Evolutionary conservation across 2,113 vertebrate species (phyloP).

Genomic region (Hypanus sabinus): DNA sequence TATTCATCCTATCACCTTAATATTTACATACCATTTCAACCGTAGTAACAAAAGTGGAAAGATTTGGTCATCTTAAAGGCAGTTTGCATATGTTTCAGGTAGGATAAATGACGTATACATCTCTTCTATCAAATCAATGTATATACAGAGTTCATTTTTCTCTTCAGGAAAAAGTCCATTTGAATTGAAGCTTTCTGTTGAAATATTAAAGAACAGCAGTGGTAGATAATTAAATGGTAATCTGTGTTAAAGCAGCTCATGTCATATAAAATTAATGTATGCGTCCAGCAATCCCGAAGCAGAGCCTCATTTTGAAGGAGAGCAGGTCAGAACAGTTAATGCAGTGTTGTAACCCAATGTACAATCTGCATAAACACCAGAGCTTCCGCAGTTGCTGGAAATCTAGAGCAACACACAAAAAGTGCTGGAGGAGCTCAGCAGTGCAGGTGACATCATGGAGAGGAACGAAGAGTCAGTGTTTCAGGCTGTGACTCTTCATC

Average conservation of each 20-base stretch:
- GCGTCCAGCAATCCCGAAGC: neutral
- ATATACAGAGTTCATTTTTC: neutral
- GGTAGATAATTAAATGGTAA: neutral
- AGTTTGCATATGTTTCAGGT: neutral
- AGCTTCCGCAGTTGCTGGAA: too few species aligned
- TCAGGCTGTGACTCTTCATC: too few species aligned
- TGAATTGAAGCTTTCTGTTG: neutral
- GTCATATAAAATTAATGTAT: neutral
- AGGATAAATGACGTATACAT: neutral
- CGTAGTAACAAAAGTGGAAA: neutral
- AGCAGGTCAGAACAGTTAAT: neutral
- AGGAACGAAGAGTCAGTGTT: too few species aligned
- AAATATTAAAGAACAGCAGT: neutral
- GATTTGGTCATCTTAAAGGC: neutral
- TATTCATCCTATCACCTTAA: constrained; percentile 5
- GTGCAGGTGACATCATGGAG: too few species aligned
- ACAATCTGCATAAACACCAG: neutral
- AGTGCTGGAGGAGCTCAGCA: too few species aligned
- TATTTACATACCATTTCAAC: constrained; percentile 8
- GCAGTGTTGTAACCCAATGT: neutral
- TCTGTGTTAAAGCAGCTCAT: neutral
- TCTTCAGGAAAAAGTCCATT: neutral
- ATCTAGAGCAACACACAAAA: too few species aligned
- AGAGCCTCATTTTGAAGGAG: neutral
- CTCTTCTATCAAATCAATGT: neutral